These are phyloP conservation scores for Pammene aurita DNA, from an alignment of 2,888 invertebrate genomes.

Conservation along the genomic window DNA sequence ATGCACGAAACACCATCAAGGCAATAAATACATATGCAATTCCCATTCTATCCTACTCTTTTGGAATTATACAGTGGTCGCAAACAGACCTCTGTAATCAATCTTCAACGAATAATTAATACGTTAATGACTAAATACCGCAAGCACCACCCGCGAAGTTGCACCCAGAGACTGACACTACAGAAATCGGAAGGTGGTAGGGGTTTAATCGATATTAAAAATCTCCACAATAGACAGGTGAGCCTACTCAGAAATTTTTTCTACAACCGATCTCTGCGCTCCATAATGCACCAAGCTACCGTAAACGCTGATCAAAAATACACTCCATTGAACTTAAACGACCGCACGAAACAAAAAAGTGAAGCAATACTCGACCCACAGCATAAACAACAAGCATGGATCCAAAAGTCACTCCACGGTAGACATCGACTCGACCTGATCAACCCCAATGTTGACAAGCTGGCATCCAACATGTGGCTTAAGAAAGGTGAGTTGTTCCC, in stretches of 20 bases:
- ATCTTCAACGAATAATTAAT: not conserved
- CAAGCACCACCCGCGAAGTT: not conserved
- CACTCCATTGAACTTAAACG: not conserved
- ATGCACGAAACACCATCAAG: not conserved
- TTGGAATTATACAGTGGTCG: too few relatives aligned
- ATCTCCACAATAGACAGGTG: not conserved
- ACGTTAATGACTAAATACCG: not conserved
- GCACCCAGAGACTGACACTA: not conserved
- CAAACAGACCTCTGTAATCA: not conserved
- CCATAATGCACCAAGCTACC: not conserved
- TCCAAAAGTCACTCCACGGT: not conserved
- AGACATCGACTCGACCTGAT: too few relatives aligned
- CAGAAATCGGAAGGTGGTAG: not conserved
- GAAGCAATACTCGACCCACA: not conserved
- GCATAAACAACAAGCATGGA: not conserved
- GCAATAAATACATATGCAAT: not conserved
- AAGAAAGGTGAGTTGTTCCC: too few relatives aligned
- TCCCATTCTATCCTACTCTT: not conserved
- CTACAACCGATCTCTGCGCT: not conserved
- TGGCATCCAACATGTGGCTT: too few relatives aligned
- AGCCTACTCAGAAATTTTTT: not conserved
- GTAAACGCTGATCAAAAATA: not conserved
- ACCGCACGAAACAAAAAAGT: not conserved
- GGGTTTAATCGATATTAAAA: not conserved
- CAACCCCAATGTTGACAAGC: too few relatives aligned